Evolutionary conservation across 1,140 invertebrate genomes (phyloP).

Genomic region (Macrobrachium nipponense): DNA sequence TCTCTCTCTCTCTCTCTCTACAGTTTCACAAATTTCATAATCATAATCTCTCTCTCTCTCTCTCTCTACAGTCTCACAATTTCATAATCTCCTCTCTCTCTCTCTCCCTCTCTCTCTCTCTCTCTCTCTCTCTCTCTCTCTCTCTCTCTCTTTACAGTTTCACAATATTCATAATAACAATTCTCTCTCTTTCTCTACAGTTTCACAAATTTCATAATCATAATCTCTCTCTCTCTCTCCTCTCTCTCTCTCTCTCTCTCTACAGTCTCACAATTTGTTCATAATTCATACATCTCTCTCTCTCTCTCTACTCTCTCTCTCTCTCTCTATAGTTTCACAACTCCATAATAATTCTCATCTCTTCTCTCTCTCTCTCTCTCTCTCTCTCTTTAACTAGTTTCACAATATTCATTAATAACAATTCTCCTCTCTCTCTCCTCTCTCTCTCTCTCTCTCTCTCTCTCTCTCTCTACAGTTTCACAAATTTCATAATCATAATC

Average conservation of each 20-base stretch:
- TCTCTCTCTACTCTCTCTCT: background rate
- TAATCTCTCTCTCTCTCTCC: constrained; percentile 6
- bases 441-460: background rate
- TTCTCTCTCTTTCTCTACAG: constrained; percentile 1
- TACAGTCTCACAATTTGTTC: background rate
- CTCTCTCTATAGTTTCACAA: too few species aligned
- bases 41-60: too few species aligned
- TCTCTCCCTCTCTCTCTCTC: too few species aligned
- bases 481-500: too few species aligned
- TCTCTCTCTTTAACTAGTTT: background rate
- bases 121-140: too few species aligned
- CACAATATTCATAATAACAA: background rate
- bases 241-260: constrained; percentile 18
- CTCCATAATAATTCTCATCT: background rate
- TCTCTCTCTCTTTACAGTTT: background rate
- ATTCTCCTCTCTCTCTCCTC: constrained; percentile 5
- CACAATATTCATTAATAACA: background rate
- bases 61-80: too few species aligned
- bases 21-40: too few species aligned
- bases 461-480: background rate
- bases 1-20: constrained; percentile 3
- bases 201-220: background rate
- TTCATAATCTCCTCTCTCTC: too few species aligned
- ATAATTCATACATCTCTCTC: background rate
- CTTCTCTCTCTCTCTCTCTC: background rate